Percentiles rank a stretch among this genome's conserved stretches.
Conservation (phyloP, 2,113 vertebrate species). For the Thermophis baileyi region DNA sequence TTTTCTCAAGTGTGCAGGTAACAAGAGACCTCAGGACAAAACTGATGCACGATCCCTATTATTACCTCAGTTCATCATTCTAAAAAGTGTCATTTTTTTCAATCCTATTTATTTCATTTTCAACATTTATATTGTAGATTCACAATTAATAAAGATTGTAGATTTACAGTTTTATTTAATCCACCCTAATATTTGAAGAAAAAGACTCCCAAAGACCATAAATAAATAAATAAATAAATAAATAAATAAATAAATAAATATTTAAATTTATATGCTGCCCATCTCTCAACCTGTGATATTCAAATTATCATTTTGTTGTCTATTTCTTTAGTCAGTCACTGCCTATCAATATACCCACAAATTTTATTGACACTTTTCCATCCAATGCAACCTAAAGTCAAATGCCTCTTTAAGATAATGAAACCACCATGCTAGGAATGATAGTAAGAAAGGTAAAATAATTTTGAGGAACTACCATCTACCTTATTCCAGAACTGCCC, state of each 20-base stretch:
- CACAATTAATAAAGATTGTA: not conserved
- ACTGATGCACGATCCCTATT: not conserved
- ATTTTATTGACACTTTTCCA: not conserved
- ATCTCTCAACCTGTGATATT: not conserved
- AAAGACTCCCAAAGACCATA: constrained; percentile 4
- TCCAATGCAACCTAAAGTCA: not conserved
- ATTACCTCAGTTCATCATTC: not conserved
- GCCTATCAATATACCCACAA: not conserved
- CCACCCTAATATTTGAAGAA: constrained; percentile 64
- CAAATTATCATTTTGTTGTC: not conserved
- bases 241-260: not conserved
- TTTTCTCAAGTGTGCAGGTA: not conserved
- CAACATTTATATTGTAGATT: not conserved
- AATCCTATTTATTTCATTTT: not conserved
- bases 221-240: not conserved
- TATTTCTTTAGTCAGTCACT: not conserved
- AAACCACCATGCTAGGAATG: not conserved
- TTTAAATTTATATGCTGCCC: not conserved
- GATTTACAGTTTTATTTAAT: constrained; percentile 65
- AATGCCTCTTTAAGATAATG: not conserved
- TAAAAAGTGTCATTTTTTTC: not conserved
- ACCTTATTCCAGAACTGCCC: not conserved
- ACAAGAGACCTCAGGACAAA: not conserved
- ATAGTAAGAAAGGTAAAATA: not conserved
- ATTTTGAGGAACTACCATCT: not conserved